Evolutionary conservation across 2,888 invertebrate genomes (phyloP), one percentile per base, ranked within the genome.

Genomic region (Anagyrus pseudococci): DNA sequence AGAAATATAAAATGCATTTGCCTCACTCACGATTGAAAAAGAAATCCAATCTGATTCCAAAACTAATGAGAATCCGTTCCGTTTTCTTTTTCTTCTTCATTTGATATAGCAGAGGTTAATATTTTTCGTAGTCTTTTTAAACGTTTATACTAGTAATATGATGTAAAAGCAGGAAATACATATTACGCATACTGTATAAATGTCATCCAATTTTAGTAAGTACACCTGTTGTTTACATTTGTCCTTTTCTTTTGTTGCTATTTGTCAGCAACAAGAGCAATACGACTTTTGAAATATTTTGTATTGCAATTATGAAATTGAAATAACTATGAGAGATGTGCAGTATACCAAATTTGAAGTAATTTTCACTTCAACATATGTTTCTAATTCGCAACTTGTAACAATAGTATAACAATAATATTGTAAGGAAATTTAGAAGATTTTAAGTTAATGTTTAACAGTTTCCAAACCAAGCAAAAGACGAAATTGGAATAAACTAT

Each of bases 201-300:
- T 55, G 23, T 53, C n/a, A 62, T 47, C 33, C 22, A 58, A 58
- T 58, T 54, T 46, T 17, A 53, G 47, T 54, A 62, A 62, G 53
- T 54, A 62, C 58, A 37, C n/a, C n/a, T n/a, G n/a, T 54, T 33
- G 17, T 53, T 53, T 37, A 26, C 47, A 54, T 26, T 17, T 53
- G 15, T 37, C 8, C 15, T 37, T 37, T 37, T 37, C 8, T 37
- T 37, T 37, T 37, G n/a, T n/a, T n/a, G n/a, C n/a, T n/a, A n/a
- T n/a, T n/a, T n/a, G n/a, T n/a, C n/a, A n/a, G n/a, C n/a, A n/a
- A n/a, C n/a, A n/a, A n/a, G n/a, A n/a, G n/a, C n/a, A n/a, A n/a
- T n/a, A n/a, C n/a, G n/a, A n/a, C n/a, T n/a, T n/a, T n/a, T n/a
- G n/a, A n/a, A n/a, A n/a, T n/a, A n/a, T n/a, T n/a, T n/a, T n/a